Evolutionary conservation across 2,888 invertebrate genomes (phyloP), one percentile per base, ranked within the genome.

Genomic region (Octodonta nipae): DNA sequence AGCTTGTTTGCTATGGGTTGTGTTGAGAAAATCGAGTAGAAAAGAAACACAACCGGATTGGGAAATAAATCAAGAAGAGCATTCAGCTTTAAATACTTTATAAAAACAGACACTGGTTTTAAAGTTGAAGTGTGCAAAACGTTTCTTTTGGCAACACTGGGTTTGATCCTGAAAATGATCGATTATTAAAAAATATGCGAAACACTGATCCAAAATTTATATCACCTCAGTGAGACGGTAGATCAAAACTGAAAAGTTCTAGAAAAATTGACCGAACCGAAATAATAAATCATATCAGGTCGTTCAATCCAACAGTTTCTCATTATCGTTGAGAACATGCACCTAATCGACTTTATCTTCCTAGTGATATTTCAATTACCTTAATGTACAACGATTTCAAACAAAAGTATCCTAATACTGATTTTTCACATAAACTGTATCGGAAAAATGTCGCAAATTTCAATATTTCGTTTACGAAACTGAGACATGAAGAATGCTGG

Each of bases 301-400:
- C 30, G 15, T 34, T 37, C 34, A 15, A 16, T 6, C 37, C 37
- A 26, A 26, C 26, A 16, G 27, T 34, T 24, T 43, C 45, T 15
- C 45, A 46, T 33, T 46, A 45, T 26, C 30, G 44, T 20, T 32
- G 42, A 20, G 44, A 45, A 32, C 45, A 47, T 35, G 44, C 43
- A 5, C 46, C 46, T 3, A 44, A 43, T 16, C 28, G 36, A 25
- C 30, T 28, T 14, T 46, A 46, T 26, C 32, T 43, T 13, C 38
- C 45, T 6, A 41, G 43, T 37, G 42, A 47, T 29, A 33, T 43
- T 20, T 43, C 29, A n/a, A 36, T 45, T 30, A 40, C 35, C 13
- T 26, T 37, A 8, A 45, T 45, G 44, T 35, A 41, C 28, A 32
- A 37, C 15, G 37, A 46, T 40, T 47, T 42, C 35, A 22, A 34